phyloP scores from a whole-genome alignment of 2,888 invertebrate species.

The Bombylius major region DNA sequence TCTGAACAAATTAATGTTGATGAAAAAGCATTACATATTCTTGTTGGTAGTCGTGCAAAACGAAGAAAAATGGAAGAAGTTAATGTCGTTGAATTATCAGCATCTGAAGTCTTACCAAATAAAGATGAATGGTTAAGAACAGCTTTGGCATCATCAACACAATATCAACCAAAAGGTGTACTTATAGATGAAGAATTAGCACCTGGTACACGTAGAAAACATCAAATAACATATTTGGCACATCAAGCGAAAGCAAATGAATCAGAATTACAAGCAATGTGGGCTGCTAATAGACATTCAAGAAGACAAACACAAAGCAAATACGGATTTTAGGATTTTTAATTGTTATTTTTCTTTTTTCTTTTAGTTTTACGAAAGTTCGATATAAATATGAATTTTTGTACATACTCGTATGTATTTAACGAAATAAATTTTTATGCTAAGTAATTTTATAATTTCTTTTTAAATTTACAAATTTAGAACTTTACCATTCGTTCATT shows the following conservation, averaged over 20 bases:
- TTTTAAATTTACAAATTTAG: too few species aligned
- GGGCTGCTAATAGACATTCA: constrained; percentile 77
- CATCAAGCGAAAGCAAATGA: constrained; percentile 89
- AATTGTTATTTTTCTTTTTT: background rate
- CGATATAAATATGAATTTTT: too few species aligned
- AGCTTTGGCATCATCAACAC: constrained; percentile 58
- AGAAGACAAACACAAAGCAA: constrained; percentile 85
- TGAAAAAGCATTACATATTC: constrained; percentile 41
- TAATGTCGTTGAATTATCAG: constrained; percentile 71
- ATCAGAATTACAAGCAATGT: constrained; percentile 83
- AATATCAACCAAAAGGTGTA: constrained; percentile 35
- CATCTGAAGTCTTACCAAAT: constrained; percentile 66
- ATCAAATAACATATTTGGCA: constrained; percentile 93
- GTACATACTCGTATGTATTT: too few species aligned
- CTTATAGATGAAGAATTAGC: constrained; percentile 38
- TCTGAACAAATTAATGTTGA: constrained; percentile 13
- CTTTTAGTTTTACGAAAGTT: too few species aligned
- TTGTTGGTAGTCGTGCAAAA: constrained; percentile 55
- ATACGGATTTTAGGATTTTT: constrained; percentile 69
- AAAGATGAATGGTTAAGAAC: constrained; percentile 73
- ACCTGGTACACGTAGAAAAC: constrained; percentile 67
- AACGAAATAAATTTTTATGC: too few species aligned
- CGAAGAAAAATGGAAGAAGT: constrained; percentile 42
- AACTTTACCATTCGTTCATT: too few species aligned
- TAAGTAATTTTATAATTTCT: too few species aligned